Conservation (phyloP, 1,140 invertebrate species). For the Fopius arisanus region DNA sequence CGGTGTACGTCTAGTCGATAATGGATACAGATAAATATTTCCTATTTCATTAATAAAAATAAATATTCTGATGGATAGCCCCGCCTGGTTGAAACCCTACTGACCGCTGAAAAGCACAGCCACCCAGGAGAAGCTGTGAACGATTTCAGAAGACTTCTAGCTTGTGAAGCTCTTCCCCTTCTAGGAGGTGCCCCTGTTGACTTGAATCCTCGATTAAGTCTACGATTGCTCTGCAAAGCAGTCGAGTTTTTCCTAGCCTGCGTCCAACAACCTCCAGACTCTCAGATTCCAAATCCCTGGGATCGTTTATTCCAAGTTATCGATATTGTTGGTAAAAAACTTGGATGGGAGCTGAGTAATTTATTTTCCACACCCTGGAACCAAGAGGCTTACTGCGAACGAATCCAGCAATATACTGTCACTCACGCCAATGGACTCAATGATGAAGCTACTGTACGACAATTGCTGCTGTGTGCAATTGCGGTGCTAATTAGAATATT, state of each 20-base stretch:
- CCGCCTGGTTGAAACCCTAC: constrained; percentile 76
- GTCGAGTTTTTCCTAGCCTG: constrained; percentile 73
- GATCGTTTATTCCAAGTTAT: constrained; percentile 79
- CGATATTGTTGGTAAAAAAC: constrained; percentile 76
- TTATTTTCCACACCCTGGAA: constrained; percentile 59
- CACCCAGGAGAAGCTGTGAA: constrained; percentile 72
- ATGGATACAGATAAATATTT: too few relatives aligned
- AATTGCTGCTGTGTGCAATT: constrained; percentile 53
- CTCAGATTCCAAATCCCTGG: constrained; percentile 80
- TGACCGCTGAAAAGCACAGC: constrained; percentile 79
- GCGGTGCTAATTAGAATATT: constrained; percentile 57
- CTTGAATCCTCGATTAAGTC: constrained; percentile 72
- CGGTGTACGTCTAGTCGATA: constrained; percentile 70
- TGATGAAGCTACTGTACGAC: constrained; percentile 53
- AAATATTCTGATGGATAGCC: constrained; percentile 59
- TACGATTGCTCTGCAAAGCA: constrained; percentile 69
- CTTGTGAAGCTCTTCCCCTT: constrained; percentile 78
- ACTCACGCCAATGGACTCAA: constrained; percentile 44
- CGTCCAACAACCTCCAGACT: constrained; percentile 70
- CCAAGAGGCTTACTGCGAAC: constrained; percentile 55
- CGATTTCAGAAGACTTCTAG: constrained; percentile 75
- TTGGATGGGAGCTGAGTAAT: constrained; percentile 79
- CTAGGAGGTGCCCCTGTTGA: constrained; percentile 70
- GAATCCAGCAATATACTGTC: constrained; percentile 52
- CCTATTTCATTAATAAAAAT: not conserved